These are phyloP conservation scores for Lycodopsis pacificus DNA, from an alignment of 2,797 vertebrate genomes.

Conservation along the genomic window DNA sequence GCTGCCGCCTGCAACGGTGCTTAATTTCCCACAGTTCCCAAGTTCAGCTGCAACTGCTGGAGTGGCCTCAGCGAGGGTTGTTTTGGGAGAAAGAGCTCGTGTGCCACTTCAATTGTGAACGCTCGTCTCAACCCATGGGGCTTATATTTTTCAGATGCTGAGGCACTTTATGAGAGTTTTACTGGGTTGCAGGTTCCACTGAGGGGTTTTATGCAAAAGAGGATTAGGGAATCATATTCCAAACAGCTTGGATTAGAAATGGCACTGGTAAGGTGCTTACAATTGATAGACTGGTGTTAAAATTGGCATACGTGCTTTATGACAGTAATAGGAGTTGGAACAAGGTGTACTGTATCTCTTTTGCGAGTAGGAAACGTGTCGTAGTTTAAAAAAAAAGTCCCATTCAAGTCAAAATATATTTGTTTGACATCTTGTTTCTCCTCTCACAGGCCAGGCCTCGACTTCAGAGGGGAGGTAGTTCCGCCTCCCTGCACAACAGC, in stretches of 20 bases:
- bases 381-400: not conserved
- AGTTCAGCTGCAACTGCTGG: constrained; percentile 44
- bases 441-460: constrained; percentile 90
- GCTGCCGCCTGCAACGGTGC: constrained; percentile 53
- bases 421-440: constrained; percentile 65
- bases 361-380: not conserved
- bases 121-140: constrained; percentile 40
- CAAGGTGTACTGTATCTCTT: not conserved
- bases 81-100: constrained; percentile 28
- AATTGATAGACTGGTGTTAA: constrained; percentile 34
- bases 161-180: constrained; percentile 44
- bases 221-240: constrained; percentile 64
- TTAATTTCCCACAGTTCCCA: constrained; percentile 59
- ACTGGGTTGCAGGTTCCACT: constrained; percentile 53
- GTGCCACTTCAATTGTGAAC: constrained; percentile 37
- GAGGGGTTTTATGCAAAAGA: constrained; percentile 57
- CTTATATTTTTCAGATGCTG: constrained; percentile 53
- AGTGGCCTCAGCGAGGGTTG: constrained; percentile 60
- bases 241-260: constrained; percentile 45
- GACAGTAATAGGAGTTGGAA: constrained; percentile 20
- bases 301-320: constrained; percentile 15
- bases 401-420: constrained; percentile 15
- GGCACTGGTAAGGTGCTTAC: constrained; percentile 25
- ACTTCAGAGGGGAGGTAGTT: constrained; percentile 96
- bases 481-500: constrained; percentile 97